Evolutionary conservation across 2,888 invertebrate species (phyloP), one percentile per base, ranked within the genome.

Genomic region (Miltochrista miniata): DNA sequence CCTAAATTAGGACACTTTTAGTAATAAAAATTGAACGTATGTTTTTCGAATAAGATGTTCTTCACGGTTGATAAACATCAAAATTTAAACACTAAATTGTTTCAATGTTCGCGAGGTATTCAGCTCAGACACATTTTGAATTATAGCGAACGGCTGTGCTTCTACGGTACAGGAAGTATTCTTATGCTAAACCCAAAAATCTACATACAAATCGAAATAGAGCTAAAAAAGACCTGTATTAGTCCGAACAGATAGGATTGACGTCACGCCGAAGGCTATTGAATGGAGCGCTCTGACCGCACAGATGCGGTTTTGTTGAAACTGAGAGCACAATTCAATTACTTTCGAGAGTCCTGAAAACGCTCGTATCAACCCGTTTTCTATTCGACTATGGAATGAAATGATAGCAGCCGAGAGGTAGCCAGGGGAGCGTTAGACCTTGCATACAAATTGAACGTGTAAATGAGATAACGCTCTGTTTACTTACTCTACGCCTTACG

Each of bases 371-470:
- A 13, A 15, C 13, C 24, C 12, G 24, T 70, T 74, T 73, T 67
- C 59, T 64, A 65, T 67, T 72, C 48, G 59, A 61, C 46, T 45
- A 52, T 35, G 55, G 36, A 45, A 58, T 56, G 49, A 61, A 71
- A 68, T 68, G 64, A 64, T 61, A 60, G 59, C 58, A 55, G 52
- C 50, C 34, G 51, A 54, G 66, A 46, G 54, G 61, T 59, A 72
- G 73, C 76, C 83, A 68, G 64, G 88, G 87, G 87, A 85, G 74
- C 75, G 68, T 70, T 84, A 76, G 77, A 74, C 75, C 78, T 74
- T 88, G 88, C 87, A 90, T 90, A 90, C 86, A 89, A 88, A 90
- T 90, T 84, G 88, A 74, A 81, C 74, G 73, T 74, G 83, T 83
- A 85, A 88, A 87, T 88, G 84, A 82, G 81, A 82, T 82, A 83